Conservation (phyloP, 1,140 invertebrate species). For the Zaprionus nigranus region DNA sequence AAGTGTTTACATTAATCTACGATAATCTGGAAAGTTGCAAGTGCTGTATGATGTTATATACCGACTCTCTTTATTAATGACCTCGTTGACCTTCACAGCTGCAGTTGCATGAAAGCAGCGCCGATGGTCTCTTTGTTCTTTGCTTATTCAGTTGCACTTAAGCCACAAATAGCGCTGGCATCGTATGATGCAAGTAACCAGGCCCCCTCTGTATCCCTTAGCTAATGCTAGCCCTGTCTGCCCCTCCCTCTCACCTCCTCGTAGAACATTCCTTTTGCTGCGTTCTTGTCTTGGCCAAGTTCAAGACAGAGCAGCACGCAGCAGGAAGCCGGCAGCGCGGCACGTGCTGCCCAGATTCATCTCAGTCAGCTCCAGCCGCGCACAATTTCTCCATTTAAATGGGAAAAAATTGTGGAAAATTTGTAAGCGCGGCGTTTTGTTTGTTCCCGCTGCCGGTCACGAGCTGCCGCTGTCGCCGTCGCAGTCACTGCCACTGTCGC, state of each 20-base stretch:
- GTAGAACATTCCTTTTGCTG: too few relatives aligned
- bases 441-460: slow-evolving; percentile 59
- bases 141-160: slow-evolving; percentile 38
- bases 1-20: too few relatives aligned
- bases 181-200: slow-evolving; percentile 22
- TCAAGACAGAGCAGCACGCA: slow-evolving; percentile 38
- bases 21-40: too few relatives aligned
- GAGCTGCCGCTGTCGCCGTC: slow-evolving; percentile 29
- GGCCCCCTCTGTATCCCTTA: neutral
- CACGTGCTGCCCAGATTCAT: slow-evolving; percentile 79
- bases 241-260: neutral
- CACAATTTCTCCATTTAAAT: slow-evolving; percentile 78
- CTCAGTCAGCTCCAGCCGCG: slow-evolving; percentile 67
- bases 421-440: slow-evolving; percentile 76
- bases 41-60: too few relatives aligned
- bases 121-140: slow-evolving; percentile 10
- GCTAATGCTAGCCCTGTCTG: neutral
- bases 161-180: slow-evolving; percentile 41
- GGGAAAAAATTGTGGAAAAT: slow-evolving; percentile 75
- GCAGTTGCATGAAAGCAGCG: neutral
- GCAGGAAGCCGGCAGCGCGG: slow-evolving; percentile 33
- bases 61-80: neutral
- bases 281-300: slow-evolving; percentile 50
- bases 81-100: slow-evolving; percentile 2
- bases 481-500: neutral